Evolutionary conservation across 2,888 invertebrate genomes (phyloP), one percentile per base, ranked within the genome.

Genomic region (Drosophila multiciliata): DNA sequence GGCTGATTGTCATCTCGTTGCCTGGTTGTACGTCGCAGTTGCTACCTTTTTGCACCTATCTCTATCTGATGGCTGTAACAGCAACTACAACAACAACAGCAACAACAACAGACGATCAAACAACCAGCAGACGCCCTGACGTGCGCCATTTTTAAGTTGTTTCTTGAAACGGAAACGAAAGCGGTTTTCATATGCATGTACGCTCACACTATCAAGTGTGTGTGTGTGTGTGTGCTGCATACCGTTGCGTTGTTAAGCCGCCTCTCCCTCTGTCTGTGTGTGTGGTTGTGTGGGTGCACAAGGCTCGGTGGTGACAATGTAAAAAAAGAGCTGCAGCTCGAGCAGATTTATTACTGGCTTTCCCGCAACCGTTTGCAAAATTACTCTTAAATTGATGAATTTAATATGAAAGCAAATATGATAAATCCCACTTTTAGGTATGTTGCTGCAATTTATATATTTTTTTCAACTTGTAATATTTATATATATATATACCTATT

Each of bases 141-240:
- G 83, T 83, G 87, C 76, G 82, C 89, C 82, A 83, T 87, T 90
- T 90, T 90, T 75, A 78, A 90, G 86, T 83, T 88, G 79, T 79
- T 80, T 75, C 80, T 87, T 85, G 83, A 80, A 85, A 89, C 90
- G 88, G 87, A 87, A 89, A 90, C 89, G 90, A 85, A 85, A 89
- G 90, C 88, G 88, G 89, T 90, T 90, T 87, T 87, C 73, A 82
- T 83, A 90, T 89, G 90, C 87, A 90, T 86, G 80, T 86, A 72
- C 71, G 82, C 75, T 57, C 66, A 68, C 71, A 83, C 80, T 48
- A 59, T 75, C 38, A 53, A 33, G 32, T 52, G 26, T 49, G 35
- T 48, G 26, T 40, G 9, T 23, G 20, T 53, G 57, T 59, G 40
- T 55, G 60, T 75, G 52, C 42, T 69, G 67, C 66, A 80, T 79